Evolutionary conservation across 2,797 vertebrate species (phyloP).

Genomic region (Hydrolagus colliei): DNA sequence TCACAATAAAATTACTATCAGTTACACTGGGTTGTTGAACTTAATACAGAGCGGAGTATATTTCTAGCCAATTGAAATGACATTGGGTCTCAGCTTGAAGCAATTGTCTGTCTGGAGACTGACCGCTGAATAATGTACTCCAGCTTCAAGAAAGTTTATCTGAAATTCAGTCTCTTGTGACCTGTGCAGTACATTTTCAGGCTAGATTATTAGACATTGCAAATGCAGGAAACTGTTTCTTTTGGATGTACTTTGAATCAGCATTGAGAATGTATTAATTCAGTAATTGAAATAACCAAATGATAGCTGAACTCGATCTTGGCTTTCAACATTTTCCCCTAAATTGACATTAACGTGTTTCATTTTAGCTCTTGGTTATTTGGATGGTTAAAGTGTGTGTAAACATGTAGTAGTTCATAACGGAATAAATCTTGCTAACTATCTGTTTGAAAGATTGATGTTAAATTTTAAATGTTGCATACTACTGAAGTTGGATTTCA

Average conservation of each 20-base stretch:
- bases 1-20: too few species aligned
- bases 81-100: background rate
- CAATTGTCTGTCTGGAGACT: background rate
- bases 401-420: too few species aligned
- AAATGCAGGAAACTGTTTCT: background rate
- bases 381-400: too few species aligned
- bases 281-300: too few species aligned
- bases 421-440: background rate
- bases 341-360: too few species aligned
- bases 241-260: background rate
- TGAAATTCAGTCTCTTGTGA: background rate
- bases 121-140: background rate
- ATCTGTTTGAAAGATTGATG: background rate
- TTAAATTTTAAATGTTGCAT: background rate
- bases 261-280: background rate
- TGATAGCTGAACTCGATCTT: too few species aligned
- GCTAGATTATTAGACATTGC: background rate
- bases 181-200: background rate
- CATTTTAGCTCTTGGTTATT: too few species aligned
- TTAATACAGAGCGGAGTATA: too few species aligned
- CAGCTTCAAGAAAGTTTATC: background rate
- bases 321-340: too few species aligned
- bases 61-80: background rate
- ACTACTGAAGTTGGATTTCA: background rate
- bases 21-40: too few species aligned